Percentiles rank a stretch among this genome's conserved stretches.
Evolutionary conservation across 2,888 invertebrate genomes (phyloP).

Genomic region (Apodemia hepburni): DNA sequence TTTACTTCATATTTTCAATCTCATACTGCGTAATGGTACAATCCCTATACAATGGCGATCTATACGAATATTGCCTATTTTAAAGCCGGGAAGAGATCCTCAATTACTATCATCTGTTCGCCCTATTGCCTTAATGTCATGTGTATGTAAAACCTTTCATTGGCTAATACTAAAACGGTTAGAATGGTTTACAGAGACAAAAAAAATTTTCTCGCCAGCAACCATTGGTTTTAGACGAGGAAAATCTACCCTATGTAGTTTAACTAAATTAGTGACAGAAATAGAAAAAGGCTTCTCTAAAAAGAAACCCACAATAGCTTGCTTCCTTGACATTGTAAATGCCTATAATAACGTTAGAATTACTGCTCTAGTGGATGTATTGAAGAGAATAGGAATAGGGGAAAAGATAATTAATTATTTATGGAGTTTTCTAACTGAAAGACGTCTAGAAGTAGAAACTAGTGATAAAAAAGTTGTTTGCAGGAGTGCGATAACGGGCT

Average conservation of each 20-base stretch:
- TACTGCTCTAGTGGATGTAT: neutral
- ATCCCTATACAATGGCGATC: conserved; percentile 14
- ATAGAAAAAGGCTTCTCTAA: conserved; percentile 26
- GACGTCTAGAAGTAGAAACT: conserved; percentile 6
- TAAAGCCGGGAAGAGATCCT: neutral
- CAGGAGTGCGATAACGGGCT: conserved; percentile 19
- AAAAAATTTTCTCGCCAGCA: neutral
- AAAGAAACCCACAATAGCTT: conserved; percentile 21
- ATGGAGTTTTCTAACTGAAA: conserved; percentile 21
- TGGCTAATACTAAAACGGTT: conserved; percentile 10
- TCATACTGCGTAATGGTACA: neutral
- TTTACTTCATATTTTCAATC: conserved; percentile 9
- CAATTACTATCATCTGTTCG: conserved; percentile 5
- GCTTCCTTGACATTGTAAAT: conserved; percentile 28
- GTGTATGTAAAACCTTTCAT: conserved; percentile 20
- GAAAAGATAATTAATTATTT: conserved; percentile 22
- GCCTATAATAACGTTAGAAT: conserved; percentile 27
- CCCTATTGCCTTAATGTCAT: conserved; percentile 14
- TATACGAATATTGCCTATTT: conserved; percentile 9
- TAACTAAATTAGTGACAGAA: conserved; percentile 19
- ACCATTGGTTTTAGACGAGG: conserved; percentile 23
- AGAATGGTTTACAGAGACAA: conserved; percentile 17
- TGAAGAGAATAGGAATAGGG: conserved; percentile 23
- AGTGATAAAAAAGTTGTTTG: neutral
- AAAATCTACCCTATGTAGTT: conserved; percentile 22